Percentiles rank a stretch among this genome's conserved stretches.
These are phyloP conservation scores for Hypanus sabinus DNA, from an alignment of 2,113 vertebrate species.

Conservation along the genomic window DNA sequence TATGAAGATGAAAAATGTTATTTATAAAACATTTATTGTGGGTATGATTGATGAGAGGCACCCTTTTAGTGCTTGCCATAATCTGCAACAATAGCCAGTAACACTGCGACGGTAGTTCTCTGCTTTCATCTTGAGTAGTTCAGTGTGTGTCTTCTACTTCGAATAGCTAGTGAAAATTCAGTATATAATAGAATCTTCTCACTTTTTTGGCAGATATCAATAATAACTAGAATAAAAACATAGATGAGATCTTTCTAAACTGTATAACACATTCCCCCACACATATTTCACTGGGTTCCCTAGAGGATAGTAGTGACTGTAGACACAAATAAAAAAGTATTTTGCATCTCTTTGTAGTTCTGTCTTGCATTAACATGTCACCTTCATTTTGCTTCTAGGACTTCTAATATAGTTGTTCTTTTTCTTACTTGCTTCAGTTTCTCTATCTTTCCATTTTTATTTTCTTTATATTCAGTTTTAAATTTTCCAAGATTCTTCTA, in stretches of 20 bases:
- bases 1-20: not conserved
- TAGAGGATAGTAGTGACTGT: not conserved
- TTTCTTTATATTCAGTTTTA: not conserved
- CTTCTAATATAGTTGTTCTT: not conserved
- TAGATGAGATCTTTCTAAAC: not conserved
- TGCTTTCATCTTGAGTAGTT: not conserved
- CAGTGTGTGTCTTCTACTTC: not conserved
- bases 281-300: not conserved
- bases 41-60: not conserved
- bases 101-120: not conserved
- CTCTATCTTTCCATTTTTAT: not conserved
- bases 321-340: not conserved
- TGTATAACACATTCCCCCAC: not conserved
- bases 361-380: constrained; percentile 11
- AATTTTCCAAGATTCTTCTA: not conserved
- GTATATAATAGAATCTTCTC: not conserved
- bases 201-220: constrained; percentile 17
- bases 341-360: not conserved
- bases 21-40: not conserved
- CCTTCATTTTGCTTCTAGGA: constrained; percentile 4
- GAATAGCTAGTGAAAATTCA: not conserved
- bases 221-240: constrained; percentile 6
- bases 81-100: not conserved
- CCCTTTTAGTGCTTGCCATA: not conserved
- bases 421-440: not conserved